These are phyloP conservation scores for Gymnocephalus cernua DNA, from an alignment of 2,113 vertebrate species.

Conservation along the genomic window DNA sequence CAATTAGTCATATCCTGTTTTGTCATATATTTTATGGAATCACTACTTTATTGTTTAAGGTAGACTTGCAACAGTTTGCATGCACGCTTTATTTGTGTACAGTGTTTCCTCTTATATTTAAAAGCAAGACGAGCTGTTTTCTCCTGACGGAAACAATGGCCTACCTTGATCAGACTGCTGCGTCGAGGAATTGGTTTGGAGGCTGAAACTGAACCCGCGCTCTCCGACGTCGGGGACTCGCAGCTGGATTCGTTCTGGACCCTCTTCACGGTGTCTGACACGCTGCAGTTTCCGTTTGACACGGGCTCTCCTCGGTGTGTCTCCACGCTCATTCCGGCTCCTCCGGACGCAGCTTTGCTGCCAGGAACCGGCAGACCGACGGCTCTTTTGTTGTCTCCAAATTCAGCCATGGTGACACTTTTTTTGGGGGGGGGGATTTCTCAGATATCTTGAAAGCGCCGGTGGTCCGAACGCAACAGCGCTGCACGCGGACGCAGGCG, in stretches of 20 bases:
- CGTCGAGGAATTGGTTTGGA: constrained; percentile 85
- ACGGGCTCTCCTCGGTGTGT: constrained; percentile 78
- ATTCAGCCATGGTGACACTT: constrained; percentile 71
- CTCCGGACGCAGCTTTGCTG: constrained; percentile 64
- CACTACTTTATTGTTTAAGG: neutral
- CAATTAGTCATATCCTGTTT: neutral
- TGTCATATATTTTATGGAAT: neutral
- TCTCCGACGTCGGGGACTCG: constrained; percentile 80
- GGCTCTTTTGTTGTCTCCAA: constrained; percentile 61
- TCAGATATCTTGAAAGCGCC: constrained; percentile 34
- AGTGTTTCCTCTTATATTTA: neutral
- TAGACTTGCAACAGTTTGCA: constrained; percentile 37
- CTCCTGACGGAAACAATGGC: constrained; percentile 10
- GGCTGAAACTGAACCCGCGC: constrained; percentile 80
- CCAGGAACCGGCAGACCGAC: constrained; percentile 62
- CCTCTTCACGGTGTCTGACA: constrained; percentile 68
- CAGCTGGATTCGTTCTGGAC: constrained; percentile 71
- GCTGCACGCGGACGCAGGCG: constrained; percentile 37
- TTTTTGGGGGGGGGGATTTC: neutral
- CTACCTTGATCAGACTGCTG: constrained; percentile 97
- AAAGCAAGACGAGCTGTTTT: neutral
- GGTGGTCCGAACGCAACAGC: constrained; percentile 10
- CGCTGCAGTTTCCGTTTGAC: constrained; percentile 91
- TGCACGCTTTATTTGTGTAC: neutral
- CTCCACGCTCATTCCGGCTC: constrained; percentile 75